Base-by-base conservation (phyloP, 1,140 invertebrate genomes). In the Scaptomyza pallida region DNA sequence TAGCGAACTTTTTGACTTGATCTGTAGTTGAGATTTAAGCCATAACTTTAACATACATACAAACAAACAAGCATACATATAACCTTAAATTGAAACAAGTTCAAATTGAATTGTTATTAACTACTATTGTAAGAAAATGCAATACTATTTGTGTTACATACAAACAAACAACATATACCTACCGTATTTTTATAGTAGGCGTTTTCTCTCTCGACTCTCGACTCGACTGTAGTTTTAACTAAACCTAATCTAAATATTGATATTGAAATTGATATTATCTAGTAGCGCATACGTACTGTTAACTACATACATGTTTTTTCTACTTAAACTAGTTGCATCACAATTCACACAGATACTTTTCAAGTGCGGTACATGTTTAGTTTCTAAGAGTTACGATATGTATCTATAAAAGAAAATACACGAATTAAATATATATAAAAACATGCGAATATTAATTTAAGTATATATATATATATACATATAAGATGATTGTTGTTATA, bases 91-190 rank as follows among this genome's bases (percentile, higher is more conserved):
- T 80, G 77, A 71, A 77, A 64, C 48, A 86, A 85, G 81, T 85
- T 85, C 81, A 85, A 86, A 85, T 78, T 75, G 82, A 88, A 85
- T 88, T 85, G 81, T 85, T 85, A 85, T 81, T 72, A 75, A 81
- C 81, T 70, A 85, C 81, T 70, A 65, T 64, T 70, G 77, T 88
- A 85, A 73, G 48, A 62, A 85, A 74, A 62, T 77, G 77, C 77
- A 86, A 81, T 85, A 21, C 19, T 2, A 81, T 86, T 68, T 86
- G 75, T 86, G 78, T 86, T 85, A 65, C 59, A 44, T 35, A 2
- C 33, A 35, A 35, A 35, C n/a, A n/a, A n/a, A n/a, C n/a, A n/a
- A 81, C 57, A 51, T 63, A 71, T 64, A 68, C 72, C 72, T 76
- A 81, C 60, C 72, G 68, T 86, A 88, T 86, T 85, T 86, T 85